phyloP scores from a whole-genome alignment of 2,113 vertebrate genomes.

The Calyptommatus sinebrachiatus region DNA sequence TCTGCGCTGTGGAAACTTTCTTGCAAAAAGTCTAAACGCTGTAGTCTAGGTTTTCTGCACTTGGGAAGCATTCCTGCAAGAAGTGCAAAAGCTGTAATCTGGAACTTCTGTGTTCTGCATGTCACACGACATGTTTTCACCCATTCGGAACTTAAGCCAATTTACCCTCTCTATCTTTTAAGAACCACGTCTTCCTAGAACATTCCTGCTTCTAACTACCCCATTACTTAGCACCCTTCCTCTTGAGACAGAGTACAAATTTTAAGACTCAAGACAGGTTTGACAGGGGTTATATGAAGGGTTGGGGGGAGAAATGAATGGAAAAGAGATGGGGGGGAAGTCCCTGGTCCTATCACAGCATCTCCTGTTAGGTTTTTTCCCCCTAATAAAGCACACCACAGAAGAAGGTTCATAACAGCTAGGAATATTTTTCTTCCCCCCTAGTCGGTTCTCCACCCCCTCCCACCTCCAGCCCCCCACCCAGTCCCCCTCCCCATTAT shows the following conservation, averaged over 20 bases:
- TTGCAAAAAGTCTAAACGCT: no score
- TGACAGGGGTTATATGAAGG: not conserved
- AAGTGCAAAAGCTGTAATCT: no score
- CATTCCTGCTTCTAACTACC: conserved; percentile 3
- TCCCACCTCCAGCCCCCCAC: not conserved
- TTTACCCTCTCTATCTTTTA: fast-evolving
- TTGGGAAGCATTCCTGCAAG: no score
- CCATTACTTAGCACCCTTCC: conserved; percentile 30
- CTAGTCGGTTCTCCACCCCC: not conserved
- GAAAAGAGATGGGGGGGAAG: not conserved
- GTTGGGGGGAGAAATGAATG: no score
- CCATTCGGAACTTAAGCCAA: not conserved
- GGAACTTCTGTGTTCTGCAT: no score
- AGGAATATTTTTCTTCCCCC: conserved; percentile 47
- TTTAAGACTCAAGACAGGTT: not conserved
- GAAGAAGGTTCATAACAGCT: conserved; percentile 38
- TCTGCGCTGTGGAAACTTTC: no score
- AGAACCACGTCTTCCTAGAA: not conserved
- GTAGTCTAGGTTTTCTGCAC: no score
- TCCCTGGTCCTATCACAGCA: not conserved
- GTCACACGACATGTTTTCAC: no score
- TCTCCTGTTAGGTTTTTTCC: not conserved
- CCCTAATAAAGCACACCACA: not conserved
- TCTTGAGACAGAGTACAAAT: not conserved
- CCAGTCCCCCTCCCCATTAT: conserved; percentile 25